phyloP scores from a whole-genome alignment of 2,888 invertebrate genomes.

The Galeopsomyia nigrocyanea region DNA sequence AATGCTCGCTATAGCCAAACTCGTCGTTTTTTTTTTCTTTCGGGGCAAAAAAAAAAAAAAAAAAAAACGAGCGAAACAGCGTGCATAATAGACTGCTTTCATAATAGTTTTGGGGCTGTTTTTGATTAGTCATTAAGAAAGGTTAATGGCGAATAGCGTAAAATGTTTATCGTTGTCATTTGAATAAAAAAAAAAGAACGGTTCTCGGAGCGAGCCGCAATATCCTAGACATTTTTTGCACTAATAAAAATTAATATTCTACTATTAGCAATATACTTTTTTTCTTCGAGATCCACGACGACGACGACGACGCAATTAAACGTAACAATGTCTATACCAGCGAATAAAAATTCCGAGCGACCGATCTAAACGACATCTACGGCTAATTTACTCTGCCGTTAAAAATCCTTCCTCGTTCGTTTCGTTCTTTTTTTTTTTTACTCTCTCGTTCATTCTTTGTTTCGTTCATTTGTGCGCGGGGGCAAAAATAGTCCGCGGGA shows the following conservation, averaged over 20 bases:
- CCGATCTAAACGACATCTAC: conserved; percentile 30
- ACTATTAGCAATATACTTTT: conserved; percentile 37
- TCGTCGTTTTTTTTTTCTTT: neutral
- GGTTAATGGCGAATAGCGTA: conserved; percentile 33
- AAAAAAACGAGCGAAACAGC: neutral
- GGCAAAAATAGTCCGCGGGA: conserved; percentile 58
- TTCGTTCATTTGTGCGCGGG: conserved; percentile 34
- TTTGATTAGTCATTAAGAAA: conserved; percentile 51
- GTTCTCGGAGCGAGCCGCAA: neutral
- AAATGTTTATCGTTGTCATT: conserved; percentile 5
- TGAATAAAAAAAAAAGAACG: conserved; percentile 19
- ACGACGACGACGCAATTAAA: conserved; percentile 14
- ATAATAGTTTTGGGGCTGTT: conserved; percentile 31
- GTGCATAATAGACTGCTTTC: too few relatives aligned
- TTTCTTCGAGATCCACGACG: conserved; percentile 7
- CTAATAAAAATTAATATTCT: conserved; percentile 28
- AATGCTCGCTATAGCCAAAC: conserved; percentile 1
- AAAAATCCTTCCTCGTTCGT: neutral
- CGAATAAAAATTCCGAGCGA: conserved; percentile 22
- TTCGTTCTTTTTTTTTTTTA: conserved; percentile 39
- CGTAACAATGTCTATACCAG: conserved; percentile 32
- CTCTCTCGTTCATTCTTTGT: conserved; percentile 21
- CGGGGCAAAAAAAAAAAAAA: neutral
- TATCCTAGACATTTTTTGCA: neutral
- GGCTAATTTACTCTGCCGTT: conserved; percentile 11